These are phyloP conservation scores for Drosophila fulvimacula DNA, from an alignment of 2,888 invertebrate species.

Conservation along the genomic window DNA sequence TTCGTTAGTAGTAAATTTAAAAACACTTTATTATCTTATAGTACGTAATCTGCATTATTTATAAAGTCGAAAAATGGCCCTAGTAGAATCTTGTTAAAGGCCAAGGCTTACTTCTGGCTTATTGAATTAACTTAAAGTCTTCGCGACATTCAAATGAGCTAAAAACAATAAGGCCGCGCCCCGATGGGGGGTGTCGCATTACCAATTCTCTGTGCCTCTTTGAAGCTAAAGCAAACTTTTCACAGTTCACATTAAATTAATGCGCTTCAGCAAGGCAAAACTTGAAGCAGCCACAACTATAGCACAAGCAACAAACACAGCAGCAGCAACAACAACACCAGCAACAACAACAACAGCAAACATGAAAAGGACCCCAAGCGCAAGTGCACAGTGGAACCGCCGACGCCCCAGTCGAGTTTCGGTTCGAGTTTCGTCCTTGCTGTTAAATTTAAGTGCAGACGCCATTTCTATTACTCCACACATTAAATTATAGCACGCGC, in stretches of 20 bases:
- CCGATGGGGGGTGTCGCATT: constrained; percentile 39
- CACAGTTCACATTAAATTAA: constrained; percentile 75
- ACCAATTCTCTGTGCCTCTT: neutral
- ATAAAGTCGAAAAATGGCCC: neutral
- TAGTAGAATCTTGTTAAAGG: neutral
- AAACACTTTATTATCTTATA: neutral
- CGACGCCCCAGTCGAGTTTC: constrained; percentile 40
- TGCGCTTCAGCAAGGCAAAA: constrained; percentile 42
- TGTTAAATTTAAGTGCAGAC: constrained; percentile 76
- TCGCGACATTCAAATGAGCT: constrained; percentile 1
- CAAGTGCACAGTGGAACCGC: constrained; percentile 9
- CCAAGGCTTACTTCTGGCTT: neutral
- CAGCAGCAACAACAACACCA: constrained; percentile 34
- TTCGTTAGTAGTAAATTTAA: no score
- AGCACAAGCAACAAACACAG: constrained; percentile 27
- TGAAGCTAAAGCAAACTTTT: constrained; percentile 53
- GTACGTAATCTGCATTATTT: neutral
- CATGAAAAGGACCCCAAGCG: constrained; percentile 15
- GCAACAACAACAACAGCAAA: constrained; percentile 42
- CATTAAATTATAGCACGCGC: constrained; percentile 74
- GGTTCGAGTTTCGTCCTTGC: constrained; percentile 61
- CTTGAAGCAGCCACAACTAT: constrained; percentile 37
- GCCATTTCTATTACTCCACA: constrained; percentile 77
- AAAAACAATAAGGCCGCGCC: constrained; percentile 31
- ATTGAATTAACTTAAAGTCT: constrained; percentile 2